phyloP scores from a whole-genome alignment of 53 echinoderm and acorn worm species.

The Antedon mediterranea region DNA sequence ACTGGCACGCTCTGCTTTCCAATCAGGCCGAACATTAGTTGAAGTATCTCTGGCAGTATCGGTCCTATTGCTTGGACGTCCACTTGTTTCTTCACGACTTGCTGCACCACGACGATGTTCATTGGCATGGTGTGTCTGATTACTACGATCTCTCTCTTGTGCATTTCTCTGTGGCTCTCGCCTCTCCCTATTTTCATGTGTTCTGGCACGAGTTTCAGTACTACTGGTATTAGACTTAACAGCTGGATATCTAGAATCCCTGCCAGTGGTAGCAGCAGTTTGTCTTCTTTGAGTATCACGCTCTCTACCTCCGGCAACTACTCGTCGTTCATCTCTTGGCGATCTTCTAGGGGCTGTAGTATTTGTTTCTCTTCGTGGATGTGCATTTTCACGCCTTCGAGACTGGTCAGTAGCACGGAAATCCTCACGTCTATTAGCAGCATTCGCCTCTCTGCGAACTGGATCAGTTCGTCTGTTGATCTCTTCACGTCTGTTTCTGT shows the following conservation, averaged over 20 bases:
- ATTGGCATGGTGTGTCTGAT: neutral
- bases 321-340: neutral
- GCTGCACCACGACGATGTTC: neutral
- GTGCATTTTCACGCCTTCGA: slow-evolving; percentile 15
- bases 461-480: slow-evolving; percentile 1
- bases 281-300: neutral
- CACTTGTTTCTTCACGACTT: neutral
- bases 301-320: neutral
- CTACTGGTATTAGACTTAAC: neutral
- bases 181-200: neutral
- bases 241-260: neutral
- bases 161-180: slow-evolving; percentile 1
- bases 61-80: neutral
- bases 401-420: slow-evolving; percentile 32
- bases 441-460: slow-evolving; percentile 5
- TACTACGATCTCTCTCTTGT: neutral
- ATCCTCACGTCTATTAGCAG: slow-evolving; percentile 10
- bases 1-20: neutral
- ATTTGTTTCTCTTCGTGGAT: neutral
- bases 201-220: neutral
- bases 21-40: neutral
- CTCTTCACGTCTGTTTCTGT: neutral
- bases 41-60: neutral
- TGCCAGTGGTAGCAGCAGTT: neutral
- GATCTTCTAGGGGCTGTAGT: neutral